Conservation (phyloP, 2,797 vertebrate genomes). For the Molossus molossus region DNA sequence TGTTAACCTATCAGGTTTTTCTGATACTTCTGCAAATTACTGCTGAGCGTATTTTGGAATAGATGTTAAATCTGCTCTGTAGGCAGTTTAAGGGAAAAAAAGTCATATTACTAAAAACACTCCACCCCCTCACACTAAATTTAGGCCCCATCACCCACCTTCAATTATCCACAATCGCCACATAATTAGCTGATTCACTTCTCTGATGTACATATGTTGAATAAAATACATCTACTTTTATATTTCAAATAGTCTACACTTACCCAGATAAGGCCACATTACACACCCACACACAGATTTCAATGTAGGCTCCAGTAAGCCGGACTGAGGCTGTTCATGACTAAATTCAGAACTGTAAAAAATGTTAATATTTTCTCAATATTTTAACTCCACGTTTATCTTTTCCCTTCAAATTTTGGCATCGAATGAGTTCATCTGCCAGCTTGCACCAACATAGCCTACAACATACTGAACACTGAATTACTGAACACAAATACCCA, state of each 20-base stretch:
- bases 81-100: conserved; percentile 1
- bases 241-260: conserved; percentile 44
- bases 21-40: conserved; percentile 16
- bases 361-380: conserved; percentile 67
- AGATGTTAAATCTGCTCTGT: conserved; percentile 32
- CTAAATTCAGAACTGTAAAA: conserved; percentile 47
- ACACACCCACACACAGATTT: conserved; percentile 58
- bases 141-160: not conserved
- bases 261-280: not conserved
- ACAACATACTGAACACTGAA: conserved; percentile 17
- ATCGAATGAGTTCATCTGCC: conserved; percentile 39
- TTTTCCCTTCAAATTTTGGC: conserved; percentile 41
- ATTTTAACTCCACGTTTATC: conserved; percentile 17
- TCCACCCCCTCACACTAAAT: not conserved
- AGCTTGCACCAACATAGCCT: not conserved
- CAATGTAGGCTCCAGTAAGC: not conserved
- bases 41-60: not conserved
- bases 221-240: conserved; percentile 59
- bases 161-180: conserved; percentile 37
- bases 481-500: conserved; percentile 47
- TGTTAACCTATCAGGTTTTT: conserved; percentile 26
- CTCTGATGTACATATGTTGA: conserved; percentile 47
- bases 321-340: not conserved
- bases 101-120: conserved; percentile 27
- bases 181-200: conserved; percentile 55